Percentiles rank a stretch among this genome's conserved stretches.
Evolutionary conservation across 2,888 invertebrate species (phyloP).

Genomic region (Dendrolimus houi): DNA sequence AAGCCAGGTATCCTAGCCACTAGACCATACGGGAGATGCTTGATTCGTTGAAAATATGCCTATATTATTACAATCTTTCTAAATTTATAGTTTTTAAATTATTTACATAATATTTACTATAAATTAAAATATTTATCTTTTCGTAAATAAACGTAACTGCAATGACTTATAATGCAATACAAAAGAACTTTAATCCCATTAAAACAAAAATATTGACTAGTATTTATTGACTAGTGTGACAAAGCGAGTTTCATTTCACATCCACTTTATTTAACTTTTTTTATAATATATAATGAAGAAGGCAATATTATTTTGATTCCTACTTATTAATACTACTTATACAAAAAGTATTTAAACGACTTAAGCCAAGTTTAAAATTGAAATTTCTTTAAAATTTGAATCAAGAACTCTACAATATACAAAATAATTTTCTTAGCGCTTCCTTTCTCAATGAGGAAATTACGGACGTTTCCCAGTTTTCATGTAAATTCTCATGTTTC

Average conservation of each 20-base stretch:
- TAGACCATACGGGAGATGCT: constrained; percentile 77
- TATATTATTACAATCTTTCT: neutral
- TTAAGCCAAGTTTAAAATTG: neutral
- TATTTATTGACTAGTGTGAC: too few species aligned
- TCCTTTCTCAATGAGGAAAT: constrained; percentile 11
- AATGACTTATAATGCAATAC: too few species aligned
- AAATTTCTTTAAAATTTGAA: constrained; percentile 3
- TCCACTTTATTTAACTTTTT: too few species aligned
- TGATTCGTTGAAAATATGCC: neutral
- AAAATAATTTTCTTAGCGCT: neutral
- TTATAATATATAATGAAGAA: too few species aligned
- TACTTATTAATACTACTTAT: too few species aligned
- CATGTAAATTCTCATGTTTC: constrained; percentile 29
- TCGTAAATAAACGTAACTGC: too few species aligned
- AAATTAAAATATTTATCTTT: too few species aligned
- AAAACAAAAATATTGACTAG: too few species aligned
- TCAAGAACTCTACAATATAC: constrained; percentile 1
- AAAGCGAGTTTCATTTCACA: too few species aligned
- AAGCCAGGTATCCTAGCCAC: constrained; percentile 85
- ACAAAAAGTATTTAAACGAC: too few species aligned
- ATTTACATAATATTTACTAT: neutral
- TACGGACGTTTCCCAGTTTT: constrained; percentile 23
- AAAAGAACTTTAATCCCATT: too few species aligned
- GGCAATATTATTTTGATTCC: too few species aligned
- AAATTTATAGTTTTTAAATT: neutral